Evolutionary conservation across 2,888 invertebrate genomes (phyloP).

Genomic region (Hyalella azteca): DNA sequence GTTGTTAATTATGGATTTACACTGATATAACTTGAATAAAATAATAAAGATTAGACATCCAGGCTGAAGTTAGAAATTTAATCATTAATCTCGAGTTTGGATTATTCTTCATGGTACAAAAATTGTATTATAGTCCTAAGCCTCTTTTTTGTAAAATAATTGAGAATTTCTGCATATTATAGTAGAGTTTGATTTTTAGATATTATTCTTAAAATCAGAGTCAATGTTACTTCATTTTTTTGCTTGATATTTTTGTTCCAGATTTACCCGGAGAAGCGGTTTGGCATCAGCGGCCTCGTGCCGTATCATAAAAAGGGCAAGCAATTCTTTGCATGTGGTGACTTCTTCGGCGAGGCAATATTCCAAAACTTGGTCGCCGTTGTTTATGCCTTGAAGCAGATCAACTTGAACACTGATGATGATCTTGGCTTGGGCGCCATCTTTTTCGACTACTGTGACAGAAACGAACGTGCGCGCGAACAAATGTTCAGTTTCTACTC

Average conservation of each 20-base stretch:
- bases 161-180: no score
- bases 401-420: slow-evolving; percentile 61
- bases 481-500: slow-evolving; percentile 63
- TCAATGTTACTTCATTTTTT: no score
- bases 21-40: neutral
- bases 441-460: slow-evolving; percentile 63
- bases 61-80: neutral
- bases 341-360: slow-evolving; percentile 61
- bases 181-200: no score
- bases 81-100: neutral
- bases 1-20: no score
- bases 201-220: no score
- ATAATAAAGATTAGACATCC: neutral
- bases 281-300: slow-evolving; percentile 60
- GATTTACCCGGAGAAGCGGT: slow-evolving; percentile 59
- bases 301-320: slow-evolving; percentile 60
- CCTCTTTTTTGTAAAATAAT: no score
- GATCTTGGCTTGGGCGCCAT: slow-evolving; percentile 61
- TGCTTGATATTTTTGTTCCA: slow-evolving; percentile 40
- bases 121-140: no score
- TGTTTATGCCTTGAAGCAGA: slow-evolving; percentile 63
- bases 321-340: slow-evolving; percentile 63
- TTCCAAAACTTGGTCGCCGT: slow-evolving; percentile 64
- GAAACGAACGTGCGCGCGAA: slow-evolving; percentile 62
- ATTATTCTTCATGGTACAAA: no score